Conservation (phyloP, 2,888 invertebrate species). For the Cosmopolites sordidus region DNA sequence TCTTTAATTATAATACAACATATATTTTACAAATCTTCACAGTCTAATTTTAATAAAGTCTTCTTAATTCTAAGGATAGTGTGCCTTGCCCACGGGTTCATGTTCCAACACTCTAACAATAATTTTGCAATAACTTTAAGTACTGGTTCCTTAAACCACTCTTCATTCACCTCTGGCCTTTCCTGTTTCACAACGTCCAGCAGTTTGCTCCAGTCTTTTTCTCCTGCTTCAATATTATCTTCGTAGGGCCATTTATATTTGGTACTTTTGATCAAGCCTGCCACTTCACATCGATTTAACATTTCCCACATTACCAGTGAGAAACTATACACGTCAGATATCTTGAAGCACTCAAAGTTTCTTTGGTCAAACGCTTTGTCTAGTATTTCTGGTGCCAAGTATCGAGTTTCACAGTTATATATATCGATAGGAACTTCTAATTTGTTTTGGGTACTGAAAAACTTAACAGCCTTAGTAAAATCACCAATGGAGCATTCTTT, state of each 20-base stretch:
- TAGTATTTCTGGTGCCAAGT: conserved; percentile 31
- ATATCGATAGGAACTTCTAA: conserved; percentile 18
- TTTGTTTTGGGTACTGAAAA: conserved; percentile 8
- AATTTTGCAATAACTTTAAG: conserved; percentile 20
- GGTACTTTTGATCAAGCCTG: background rate
- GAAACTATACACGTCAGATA: conserved; percentile 30
- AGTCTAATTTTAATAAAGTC: conserved; percentile 15
- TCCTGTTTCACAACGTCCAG: conserved; percentile 16
- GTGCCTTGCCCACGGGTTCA: conserved; percentile 25
- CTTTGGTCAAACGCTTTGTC: conserved; percentile 18
- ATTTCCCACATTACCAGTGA: conserved; percentile 31
- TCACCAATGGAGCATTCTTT: conserved; percentile 30
- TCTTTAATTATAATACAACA: too few relatives aligned
- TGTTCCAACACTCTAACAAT: conserved; percentile 30
- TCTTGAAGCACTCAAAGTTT: conserved; percentile 25
- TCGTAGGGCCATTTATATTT: conserved; percentile 26
- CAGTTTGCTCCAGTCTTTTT: conserved; percentile 20
- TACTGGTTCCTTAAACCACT: conserved; percentile 21
- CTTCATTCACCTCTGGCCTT: conserved; percentile 22
- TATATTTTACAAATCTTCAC: background rate
- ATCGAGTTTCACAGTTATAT: conserved; percentile 20
- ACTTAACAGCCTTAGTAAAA: conserved; percentile 27
- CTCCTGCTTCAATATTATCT: conserved; percentile 11
- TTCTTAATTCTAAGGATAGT: conserved; percentile 30
- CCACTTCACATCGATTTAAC: conserved; percentile 11